Conservation (phyloP, 1,140 invertebrate genomes). For the Pseudachorutes palmiensis region DNA sequence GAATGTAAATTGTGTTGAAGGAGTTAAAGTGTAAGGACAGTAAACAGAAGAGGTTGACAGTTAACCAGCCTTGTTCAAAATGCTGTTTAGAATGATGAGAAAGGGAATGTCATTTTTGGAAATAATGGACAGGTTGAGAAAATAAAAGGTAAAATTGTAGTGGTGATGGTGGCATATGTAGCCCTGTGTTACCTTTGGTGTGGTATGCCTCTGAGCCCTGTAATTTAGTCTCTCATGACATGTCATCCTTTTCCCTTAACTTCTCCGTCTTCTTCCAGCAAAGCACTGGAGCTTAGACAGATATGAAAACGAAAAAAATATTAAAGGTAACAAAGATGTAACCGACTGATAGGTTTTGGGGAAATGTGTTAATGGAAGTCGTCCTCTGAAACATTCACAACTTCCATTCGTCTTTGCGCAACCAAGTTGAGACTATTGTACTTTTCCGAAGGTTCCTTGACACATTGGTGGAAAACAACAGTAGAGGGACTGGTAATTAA, state of each 20-base stretch:
- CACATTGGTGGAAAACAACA: constrained; percentile 3
- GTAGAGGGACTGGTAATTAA: background rate
- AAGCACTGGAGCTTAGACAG: background rate
- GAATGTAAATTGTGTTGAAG: too few relatives aligned
- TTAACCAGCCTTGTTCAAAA: too few relatives aligned
- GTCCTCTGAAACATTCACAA: background rate
- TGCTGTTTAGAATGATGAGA: background rate
- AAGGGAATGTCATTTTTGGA: too few relatives aligned
- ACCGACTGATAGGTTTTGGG: constrained; percentile 2
- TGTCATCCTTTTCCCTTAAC: background rate
- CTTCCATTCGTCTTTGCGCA: background rate
- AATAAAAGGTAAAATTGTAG: background rate
- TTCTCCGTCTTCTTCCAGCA: background rate
- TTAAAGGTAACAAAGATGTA: constrained; percentile 5
- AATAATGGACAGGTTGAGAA: background rate
- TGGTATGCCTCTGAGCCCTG: background rate
- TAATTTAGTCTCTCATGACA: constrained; percentile 10
- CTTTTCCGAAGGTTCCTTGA: background rate
- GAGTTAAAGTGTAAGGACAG: too few relatives aligned
- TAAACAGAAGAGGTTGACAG: too few relatives aligned
- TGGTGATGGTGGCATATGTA: too few relatives aligned
- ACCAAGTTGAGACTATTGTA: background rate
- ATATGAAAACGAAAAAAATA: background rate
- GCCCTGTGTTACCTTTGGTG: background rate
- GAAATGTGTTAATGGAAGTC: constrained; percentile 12